phyloP scores from a whole-genome alignment of 2,113 vertebrate species.

The Gobio gobio region DNA sequence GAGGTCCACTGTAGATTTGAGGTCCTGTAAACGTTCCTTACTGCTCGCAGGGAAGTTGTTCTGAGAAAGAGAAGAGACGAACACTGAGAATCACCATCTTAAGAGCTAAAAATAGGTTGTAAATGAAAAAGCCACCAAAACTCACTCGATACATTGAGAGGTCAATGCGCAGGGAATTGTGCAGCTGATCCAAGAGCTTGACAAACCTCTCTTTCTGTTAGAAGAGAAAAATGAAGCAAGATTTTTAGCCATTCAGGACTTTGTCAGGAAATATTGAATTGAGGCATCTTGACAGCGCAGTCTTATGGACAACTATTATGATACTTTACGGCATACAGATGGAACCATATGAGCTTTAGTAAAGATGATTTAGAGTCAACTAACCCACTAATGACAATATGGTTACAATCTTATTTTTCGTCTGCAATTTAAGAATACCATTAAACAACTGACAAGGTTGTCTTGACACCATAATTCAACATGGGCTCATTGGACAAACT shows the following conservation, averaged over 20 bases:
- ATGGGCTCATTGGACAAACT: background rate
- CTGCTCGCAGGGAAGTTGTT: slow-evolving; percentile 97
- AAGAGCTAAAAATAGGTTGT: background rate
- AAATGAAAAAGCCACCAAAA: slow-evolving; percentile 13
- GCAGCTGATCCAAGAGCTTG: slow-evolving; percentile 95
- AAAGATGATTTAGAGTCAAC: background rate
- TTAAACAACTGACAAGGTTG: background rate
- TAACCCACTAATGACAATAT: background rate
- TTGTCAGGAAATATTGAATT: background rate
- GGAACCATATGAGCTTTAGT: background rate
- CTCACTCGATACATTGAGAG: slow-evolving; percentile 96
- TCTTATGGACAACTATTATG: background rate
- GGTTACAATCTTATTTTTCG: background rate
- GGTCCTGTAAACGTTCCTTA: slow-evolving; percentile 91
- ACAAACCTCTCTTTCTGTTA: slow-evolving; percentile 96
- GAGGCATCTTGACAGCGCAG: background rate
- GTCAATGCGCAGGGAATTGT: slow-evolving; percentile 97
- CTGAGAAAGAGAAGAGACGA: slow-evolving; percentile 67
- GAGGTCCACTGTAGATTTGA: slow-evolving; percentile 97
- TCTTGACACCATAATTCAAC: background rate
- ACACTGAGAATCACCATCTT: background rate
- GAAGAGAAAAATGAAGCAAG: background rate
- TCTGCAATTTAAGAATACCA: background rate
- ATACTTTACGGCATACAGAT: background rate
- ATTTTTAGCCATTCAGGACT: background rate